Conservation (phyloP, 2,797 vertebrate genomes). For the Aulostomus chinensis region DNA sequence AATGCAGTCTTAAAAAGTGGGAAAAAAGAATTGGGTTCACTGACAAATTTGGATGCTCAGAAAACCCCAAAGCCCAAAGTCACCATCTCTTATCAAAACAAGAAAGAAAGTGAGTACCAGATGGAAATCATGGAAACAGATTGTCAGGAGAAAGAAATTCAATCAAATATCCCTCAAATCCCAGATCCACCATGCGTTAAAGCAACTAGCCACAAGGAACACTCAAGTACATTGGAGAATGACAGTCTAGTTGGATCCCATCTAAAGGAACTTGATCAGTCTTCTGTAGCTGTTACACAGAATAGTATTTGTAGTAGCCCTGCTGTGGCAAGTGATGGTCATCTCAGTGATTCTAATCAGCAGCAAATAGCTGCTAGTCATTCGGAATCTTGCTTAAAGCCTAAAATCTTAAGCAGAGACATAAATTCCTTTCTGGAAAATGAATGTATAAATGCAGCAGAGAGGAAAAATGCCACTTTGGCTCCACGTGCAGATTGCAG, state of each 20-base stretch:
- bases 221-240: slow-evolving; percentile 9
- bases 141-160: slow-evolving; percentile 20
- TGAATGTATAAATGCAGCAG: too few relatives aligned
- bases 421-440: too few relatives aligned
- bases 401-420: slow-evolving; percentile 10
- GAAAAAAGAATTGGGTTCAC: neutral
- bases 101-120: neutral
- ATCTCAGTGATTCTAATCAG: slow-evolving; percentile 15
- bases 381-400: slow-evolving; percentile 43
- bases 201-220: slow-evolving; percentile 7
- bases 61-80: slow-evolving; percentile 15
- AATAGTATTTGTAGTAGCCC: slow-evolving; percentile 3
- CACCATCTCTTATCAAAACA: neutral
- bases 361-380: slow-evolving; percentile 37
- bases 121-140: slow-evolving; percentile 13
- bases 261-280: slow-evolving; percentile 21
- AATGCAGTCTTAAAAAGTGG: neutral
- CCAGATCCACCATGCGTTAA: neutral
- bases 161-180: slow-evolving; percentile 10
- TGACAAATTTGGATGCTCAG: slow-evolving; percentile 8
- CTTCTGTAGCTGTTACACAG: slow-evolving; percentile 22
- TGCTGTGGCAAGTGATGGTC: slow-evolving; percentile 3
- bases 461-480: neutral
- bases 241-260: slow-evolving; percentile 17
- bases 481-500: neutral